Base-by-base conservation (phyloP, 2,113 vertebrate genomes). In the Colossoma macropomum region DNA sequence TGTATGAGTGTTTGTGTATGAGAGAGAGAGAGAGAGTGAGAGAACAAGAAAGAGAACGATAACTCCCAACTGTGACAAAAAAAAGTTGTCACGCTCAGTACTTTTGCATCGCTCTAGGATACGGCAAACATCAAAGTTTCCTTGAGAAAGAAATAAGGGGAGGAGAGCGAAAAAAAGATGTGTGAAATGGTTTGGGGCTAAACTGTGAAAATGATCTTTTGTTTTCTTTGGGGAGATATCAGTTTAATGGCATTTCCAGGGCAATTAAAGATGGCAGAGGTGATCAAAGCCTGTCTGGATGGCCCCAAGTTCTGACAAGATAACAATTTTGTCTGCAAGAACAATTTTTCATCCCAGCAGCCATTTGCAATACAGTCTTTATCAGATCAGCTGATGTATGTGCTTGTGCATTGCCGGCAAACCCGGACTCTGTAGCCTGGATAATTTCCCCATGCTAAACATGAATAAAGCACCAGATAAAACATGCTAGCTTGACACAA, bases 61-160 rank as follows among this genome's bases (percentile, higher is more conserved):
- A 56, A 85, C 84, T 89, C 66, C n/a, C 86, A 85, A 81, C 84
- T 83, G 73, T 2, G 45, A 84, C 91, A 84, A 87, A 83, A 87
- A n/a, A 86, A 89, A 84, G 65, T 63, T 72, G 74, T 87, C 84
- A 71, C 77, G 69, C 77, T 86, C 86, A 25, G 75, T 89, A 52
- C 83, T 91, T 90, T 66, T 86, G 66, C 68, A 85, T 87, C 41
- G 88, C 92, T 90, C 34, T 48, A 77, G 90, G 91, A 90, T 72
- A 89, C 75, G 88, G 27, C 86, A 92, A 90, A 90, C 89, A 92
- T 93, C 88, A 94, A 91, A 93, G 88, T 89, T 88, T 83, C 81
- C 79, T 86, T 87, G 86, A 81, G 80, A 79, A 87, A 88, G 81
- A 82, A 78, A 79, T 41, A 87, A 79, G 69, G 66, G 50, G 1